phyloP scores from a whole-genome alignment of 2,113 vertebrate species.

The Lanius ludovicianus region DNA sequence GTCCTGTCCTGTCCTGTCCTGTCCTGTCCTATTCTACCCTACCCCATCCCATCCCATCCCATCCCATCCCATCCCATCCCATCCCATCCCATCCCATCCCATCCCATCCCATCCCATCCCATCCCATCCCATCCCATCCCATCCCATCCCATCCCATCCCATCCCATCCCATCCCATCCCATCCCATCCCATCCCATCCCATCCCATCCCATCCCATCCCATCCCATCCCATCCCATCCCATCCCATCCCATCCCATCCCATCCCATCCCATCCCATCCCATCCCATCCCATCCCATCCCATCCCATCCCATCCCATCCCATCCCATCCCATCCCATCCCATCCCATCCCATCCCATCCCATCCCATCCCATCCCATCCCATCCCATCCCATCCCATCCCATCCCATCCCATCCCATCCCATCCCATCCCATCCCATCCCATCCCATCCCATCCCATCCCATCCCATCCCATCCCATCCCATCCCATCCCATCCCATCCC shows the following conservation, averaged over 20 bases:
- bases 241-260: no score
- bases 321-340: no score
- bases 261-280: no score
- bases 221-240: not conserved
- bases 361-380: no score
- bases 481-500: no score
- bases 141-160: no score
- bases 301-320: not conserved
- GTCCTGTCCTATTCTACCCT: not conserved
- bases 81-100: no score
- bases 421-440: not conserved
- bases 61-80: no score
- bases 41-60: not conserved
- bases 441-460: not conserved
- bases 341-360: no score
- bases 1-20: not conserved
- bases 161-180: no score
- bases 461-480: no score
- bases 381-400: not conserved
- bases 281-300: not conserved
- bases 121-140: not conserved
- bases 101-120: not conserved
- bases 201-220: not conserved
- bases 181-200: no score
- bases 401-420: not conserved